A percentile compares a stretch with the other conserved stretches of the same genome.
These are phyloP conservation scores for Lasioglossum lativentre DNA, from an alignment of 2,888 invertebrate genomes.

Conservation along the genomic window DNA sequence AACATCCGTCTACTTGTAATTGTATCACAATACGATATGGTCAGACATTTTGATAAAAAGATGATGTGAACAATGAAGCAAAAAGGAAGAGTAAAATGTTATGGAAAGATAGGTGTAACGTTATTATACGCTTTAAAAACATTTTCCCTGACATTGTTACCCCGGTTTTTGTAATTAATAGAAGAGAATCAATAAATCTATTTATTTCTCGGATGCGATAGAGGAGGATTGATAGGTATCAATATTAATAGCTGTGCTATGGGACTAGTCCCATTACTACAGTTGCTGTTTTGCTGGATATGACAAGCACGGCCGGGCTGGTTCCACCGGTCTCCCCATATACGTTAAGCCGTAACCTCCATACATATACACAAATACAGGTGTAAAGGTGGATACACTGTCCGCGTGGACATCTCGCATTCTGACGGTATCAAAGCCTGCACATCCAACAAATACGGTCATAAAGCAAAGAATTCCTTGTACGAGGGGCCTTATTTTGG, in stretches of 20 bases:
- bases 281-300: slow-evolving; percentile 72
- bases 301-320: slow-evolving; percentile 63
- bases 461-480: slow-evolving; percentile 51
- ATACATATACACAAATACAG: slow-evolving; percentile 79
- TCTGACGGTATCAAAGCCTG: slow-evolving; percentile 80
- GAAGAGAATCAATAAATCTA: slow-evolving; percentile 22
- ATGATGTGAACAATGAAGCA: too few relatives aligned
- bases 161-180: slow-evolving; percentile 5
- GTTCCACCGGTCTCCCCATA: slow-evolving; percentile 77
- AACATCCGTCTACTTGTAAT: too few relatives aligned
- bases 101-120: background rate
- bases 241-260: slow-evolving; percentile 52
- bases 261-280: slow-evolving; percentile 47
- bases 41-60: too few relatives aligned
- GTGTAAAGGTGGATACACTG: slow-evolving; percentile 77
- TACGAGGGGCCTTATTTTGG: slow-evolving; percentile 43
- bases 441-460: slow-evolving; percentile 76
- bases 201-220: slow-evolving; percentile 13
- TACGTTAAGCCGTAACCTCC: slow-evolving; percentile 75
- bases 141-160: background rate
- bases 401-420: slow-evolving; percentile 74
- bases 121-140: background rate
- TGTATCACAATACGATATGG: too few relatives aligned
- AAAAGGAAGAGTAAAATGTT: too few relatives aligned
- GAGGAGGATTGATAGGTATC: slow-evolving; percentile 32